A percentile compares a stretch with the other conserved stretches of the same genome.
Evolutionary conservation across 2,888 invertebrate genomes (phyloP).

Genomic region (Melanostoma scalare): DNA sequence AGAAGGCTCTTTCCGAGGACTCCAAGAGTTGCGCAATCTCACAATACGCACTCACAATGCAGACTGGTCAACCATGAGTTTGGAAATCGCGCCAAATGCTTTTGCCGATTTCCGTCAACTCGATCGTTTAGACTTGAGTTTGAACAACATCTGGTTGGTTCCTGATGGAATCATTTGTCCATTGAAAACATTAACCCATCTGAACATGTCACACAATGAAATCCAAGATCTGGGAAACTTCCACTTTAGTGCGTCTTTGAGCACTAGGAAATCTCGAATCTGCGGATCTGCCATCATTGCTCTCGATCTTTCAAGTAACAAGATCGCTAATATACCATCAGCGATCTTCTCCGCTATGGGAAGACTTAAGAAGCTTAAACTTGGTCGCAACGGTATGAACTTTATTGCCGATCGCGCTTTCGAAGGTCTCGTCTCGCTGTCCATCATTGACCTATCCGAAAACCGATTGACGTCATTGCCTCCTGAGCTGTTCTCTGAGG

Average conservation of each 20-base stretch:
- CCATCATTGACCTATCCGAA: conserved; percentile 93
- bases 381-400: conserved; percentile 93
- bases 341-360: conserved; percentile 91
- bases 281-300: conserved; percentile 88
- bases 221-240: conserved; percentile 94
- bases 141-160: conserved; percentile 94
- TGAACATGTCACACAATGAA: conserved; percentile 93
- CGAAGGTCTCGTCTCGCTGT: conserved; percentile 89
- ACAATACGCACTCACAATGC: conserved; percentile 93
- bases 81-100: conserved; percentile 91
- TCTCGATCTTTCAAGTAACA: conserved; percentile 92
- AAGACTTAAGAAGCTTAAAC: conserved; percentile 89
- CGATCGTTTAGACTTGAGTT: conserved; percentile 92
- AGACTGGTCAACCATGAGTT: conserved; percentile 92
- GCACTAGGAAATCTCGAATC: conserved; percentile 81
- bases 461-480: conserved; percentile 95
- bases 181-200: conserved; percentile 88
- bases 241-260: conserved; percentile 88
- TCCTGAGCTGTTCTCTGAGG: conserved; percentile 91
- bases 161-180: conserved; percentile 93
- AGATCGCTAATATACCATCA: conserved; percentile 91
- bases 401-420: conserved; percentile 93
- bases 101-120: conserved; percentile 91
- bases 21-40: conserved; percentile 91
- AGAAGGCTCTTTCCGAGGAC: conserved; percentile 89